Percentiles rank a stretch among this genome's conserved stretches.
These are phyloP conservation scores for Enteromius viviparus DNA, from an alignment of 2,797 vertebrate species.

Conservation along the genomic window DNA sequence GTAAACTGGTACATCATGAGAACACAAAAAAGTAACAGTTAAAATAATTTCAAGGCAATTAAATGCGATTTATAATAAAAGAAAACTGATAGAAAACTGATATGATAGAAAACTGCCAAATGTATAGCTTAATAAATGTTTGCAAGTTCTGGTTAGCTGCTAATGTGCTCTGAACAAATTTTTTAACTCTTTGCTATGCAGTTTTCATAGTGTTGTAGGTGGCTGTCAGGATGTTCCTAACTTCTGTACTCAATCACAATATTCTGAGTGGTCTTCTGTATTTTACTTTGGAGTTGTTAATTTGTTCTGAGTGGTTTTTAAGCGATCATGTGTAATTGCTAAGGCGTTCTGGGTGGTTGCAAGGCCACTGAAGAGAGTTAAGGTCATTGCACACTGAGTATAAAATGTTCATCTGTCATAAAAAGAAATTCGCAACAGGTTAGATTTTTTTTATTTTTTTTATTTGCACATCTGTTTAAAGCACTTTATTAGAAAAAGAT, in stretches of 20 bases:
- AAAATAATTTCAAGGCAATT: neutral
- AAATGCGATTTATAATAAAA: too few species aligned
- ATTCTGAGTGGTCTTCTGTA: neutral
- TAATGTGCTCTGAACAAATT: neutral
- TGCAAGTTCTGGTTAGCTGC: neutral
- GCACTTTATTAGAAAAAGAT: too few species aligned
- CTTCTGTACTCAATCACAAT: neutral
- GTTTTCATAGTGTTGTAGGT: neutral
- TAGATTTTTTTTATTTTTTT: too few species aligned
- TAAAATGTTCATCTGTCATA: too few species aligned
- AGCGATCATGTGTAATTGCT: neutral
- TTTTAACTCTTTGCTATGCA: neutral
- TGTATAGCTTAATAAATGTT: neutral
- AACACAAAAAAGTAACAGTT: neutral
- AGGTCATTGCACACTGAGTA: too few species aligned
- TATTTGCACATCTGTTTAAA: too few species aligned
- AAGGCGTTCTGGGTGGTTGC: neutral
- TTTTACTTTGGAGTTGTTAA: neutral
- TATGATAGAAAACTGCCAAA: neutral
- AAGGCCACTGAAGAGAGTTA: neutral
- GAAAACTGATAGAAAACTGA: too few species aligned
- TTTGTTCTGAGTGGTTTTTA: neutral
- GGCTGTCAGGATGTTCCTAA: neutral
- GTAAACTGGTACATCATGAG: neutral
- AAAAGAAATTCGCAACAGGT: too few species aligned